Evolutionary conservation across 2,113 vertebrate species (phyloP).

Genomic region (Hippocampus abdominalis): DNA sequence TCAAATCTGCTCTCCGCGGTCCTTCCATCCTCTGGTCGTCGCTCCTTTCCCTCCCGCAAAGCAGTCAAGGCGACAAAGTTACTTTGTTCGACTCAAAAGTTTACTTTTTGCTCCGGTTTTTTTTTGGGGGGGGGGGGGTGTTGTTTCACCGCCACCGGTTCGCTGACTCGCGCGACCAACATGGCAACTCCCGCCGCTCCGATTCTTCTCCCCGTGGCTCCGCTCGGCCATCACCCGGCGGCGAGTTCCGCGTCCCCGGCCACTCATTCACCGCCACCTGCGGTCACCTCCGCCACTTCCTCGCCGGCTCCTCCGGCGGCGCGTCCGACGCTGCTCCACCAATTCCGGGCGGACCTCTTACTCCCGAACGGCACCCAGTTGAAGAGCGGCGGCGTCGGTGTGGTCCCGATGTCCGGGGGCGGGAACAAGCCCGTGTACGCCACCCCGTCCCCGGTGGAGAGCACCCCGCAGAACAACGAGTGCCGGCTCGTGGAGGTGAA

Average conservation of each 20-base stretch:
- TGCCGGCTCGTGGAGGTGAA: conserved; percentile 96
- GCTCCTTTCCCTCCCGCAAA: conserved; percentile 17
- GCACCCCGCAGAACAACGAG: conserved; percentile 98
- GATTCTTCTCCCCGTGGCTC: conserved; percentile 83
- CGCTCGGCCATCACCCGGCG: conserved; percentile 79
- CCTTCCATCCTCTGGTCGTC: conserved; percentile 24
- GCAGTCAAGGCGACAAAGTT: conserved; percentile 30
- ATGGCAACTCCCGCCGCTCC: conserved; percentile 83
- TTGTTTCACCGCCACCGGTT: neutral
- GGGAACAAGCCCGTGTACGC: conserved; percentile 86
- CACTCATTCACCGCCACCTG: conserved; percentile 75
- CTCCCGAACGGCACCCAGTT: conserved; percentile 58
- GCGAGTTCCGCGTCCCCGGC: conserved; percentile 82
- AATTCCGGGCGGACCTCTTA: conserved; percentile 81
- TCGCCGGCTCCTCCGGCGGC: conserved; percentile 65
- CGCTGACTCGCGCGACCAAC: conserved; percentile 57
- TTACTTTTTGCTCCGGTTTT: conserved; percentile 43
- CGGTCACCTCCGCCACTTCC: conserved; percentile 61
- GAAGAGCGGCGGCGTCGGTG: conserved; percentile 56
- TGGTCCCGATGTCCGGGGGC: conserved; percentile 67
- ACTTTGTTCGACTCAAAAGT: conserved; percentile 46
- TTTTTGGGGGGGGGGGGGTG: too few relatives aligned
- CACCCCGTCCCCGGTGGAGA: conserved; percentile 95
- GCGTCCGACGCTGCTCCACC: conserved; percentile 74
- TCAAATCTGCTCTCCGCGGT: conserved; percentile 15